Percentiles rank a stretch among this genome's conserved stretches.
phyloP scores from a whole-genome alignment of 2,888 invertebrate species.

The Nymphalis urticae region DNA sequence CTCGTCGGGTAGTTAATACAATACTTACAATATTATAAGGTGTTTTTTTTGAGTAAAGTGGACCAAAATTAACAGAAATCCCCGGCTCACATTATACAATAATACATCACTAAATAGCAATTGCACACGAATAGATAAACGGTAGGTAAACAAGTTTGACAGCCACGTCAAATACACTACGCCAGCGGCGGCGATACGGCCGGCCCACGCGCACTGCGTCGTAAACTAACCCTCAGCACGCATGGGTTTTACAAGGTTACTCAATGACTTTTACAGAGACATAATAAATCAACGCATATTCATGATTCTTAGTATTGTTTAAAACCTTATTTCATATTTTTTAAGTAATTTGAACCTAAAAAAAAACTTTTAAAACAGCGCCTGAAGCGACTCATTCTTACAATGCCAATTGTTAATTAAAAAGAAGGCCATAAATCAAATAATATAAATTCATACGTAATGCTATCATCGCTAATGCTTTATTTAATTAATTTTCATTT shows the following conservation, averaged over 20 bases:
- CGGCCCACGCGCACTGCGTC: constrained; percentile 55
- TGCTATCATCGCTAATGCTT: neutral
- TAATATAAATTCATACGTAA: neutral
- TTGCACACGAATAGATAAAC: constrained; percentile 27
- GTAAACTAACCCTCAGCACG: constrained; percentile 42
- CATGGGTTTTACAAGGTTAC: constrained; percentile 28
- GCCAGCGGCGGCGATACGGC: constrained; percentile 28
- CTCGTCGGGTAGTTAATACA: neutral
- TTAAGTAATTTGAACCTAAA: too few relatives aligned
- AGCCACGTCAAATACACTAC: constrained; percentile 54
- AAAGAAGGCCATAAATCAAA: neutral
- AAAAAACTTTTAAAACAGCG: too few relatives aligned
- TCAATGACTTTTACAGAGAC: constrained; percentile 8
- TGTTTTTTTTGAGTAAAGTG: neutral
- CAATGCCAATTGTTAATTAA: neutral
- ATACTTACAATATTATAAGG: neutral
- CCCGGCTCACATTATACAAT: neutral
- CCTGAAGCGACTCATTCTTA: too few relatives aligned
- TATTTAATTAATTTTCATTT: constrained; percentile 24
- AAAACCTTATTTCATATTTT: neutral
- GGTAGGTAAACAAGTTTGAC: constrained; percentile 71
- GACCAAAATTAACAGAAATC: neutral
- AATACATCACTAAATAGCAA: constrained; percentile 8
- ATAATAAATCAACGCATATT: constrained; percentile 6
- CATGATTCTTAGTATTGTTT: neutral